Conservation (phyloP, 2,113 vertebrate species). For the Periophthalmus modestus region DNA sequence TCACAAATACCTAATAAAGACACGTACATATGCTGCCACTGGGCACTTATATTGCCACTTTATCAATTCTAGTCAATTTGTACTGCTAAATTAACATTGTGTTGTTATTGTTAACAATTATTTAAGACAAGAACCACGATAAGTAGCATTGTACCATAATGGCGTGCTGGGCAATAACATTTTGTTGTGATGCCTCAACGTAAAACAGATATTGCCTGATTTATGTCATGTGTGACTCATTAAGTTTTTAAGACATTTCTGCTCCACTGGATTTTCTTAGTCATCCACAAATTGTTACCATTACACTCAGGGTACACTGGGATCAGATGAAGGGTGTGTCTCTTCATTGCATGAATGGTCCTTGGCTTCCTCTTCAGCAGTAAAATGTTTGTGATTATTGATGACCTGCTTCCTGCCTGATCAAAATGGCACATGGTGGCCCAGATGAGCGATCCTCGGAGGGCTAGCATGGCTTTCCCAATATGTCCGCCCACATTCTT, state of each 20-base stretch:
- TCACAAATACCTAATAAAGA: not conserved
- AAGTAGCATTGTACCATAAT: not conserved
- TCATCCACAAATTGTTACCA: slow-evolving; percentile 42
- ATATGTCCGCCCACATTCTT: slow-evolving; percentile 13
- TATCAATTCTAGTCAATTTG: too few relatives aligned
- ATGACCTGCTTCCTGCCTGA: slow-evolving; percentile 32
- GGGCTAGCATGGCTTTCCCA: slow-evolving; percentile 34
- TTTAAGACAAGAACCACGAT: not conserved
- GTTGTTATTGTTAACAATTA: not conserved
- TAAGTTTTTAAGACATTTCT: slow-evolving; percentile 17
- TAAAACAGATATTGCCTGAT: not conserved
- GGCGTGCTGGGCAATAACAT: not conserved
- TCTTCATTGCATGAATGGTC: slow-evolving; percentile 32
- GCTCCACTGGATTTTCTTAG: slow-evolving; percentile 10
- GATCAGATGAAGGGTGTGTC: slow-evolving; percentile 40
- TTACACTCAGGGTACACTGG: slow-evolving; percentile 34
- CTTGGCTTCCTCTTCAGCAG: slow-evolving; percentile 33
- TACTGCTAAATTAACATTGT: not conserved
- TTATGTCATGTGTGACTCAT: slow-evolving; percentile 34
- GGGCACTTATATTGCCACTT: too few relatives aligned
- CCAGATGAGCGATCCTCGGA: slow-evolving; percentile 19
- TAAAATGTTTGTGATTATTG: slow-evolving; percentile 34
- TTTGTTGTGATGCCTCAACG: not conserved
- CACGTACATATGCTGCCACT: too few relatives aligned
- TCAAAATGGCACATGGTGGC: slow-evolving; percentile 23